Base-by-base conservation (phyloP, 2,888 invertebrate genomes). In the Pammene fasciana region DNA sequence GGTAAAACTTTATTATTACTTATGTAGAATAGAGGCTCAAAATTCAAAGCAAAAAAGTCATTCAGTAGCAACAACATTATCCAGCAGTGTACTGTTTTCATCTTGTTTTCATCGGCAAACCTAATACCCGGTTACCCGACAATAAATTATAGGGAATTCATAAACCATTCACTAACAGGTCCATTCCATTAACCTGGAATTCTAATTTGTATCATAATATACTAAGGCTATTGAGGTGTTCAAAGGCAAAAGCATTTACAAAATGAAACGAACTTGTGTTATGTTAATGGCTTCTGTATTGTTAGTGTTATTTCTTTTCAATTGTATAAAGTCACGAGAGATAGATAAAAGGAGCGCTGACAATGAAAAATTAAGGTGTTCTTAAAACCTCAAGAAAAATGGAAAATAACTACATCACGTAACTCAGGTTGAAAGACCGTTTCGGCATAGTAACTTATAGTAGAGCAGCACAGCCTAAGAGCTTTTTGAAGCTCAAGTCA, bases 61-160 rank as follows among this genome's bases (percentile, higher is more conserved):
- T 26, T 26, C 26, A 26, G 26, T 4, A 26, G 26, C 26, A 26
- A 4, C 26, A 26, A 26, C 2, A 38, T 38, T 38, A 38, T 38
- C 38, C 38, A 9, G 38, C 8, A 38, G 9, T 38, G 9, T 2
- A 38, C 6, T 41, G 41, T 41, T 2, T 9, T 9, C 41, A n/a
- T n/a, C n/a, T n/a, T 48, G 9, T 50, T 18, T 18, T 50, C 50
- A 16, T 18, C 16, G 11, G 18, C 16, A 18, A 10, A 50, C 18
- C 11, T 18, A 18, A 18, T 18, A 50, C 18, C 18, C 7, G 50
- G 11, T 50, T 50, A 48, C 48, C 48, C 48, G n/a, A 16, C 16
- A 9, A 50, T 18, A 50, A 75, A 77, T 82, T 80, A 79, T 79
- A 73, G 74, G 75, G 73, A 74, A 78, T 71, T 50, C 43, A 54